Percentiles rank a stretch among this genome's conserved stretches.
phyloP scores from a whole-genome alignment of 2,797 vertebrate genomes.

The Natrix natrix region DNA sequence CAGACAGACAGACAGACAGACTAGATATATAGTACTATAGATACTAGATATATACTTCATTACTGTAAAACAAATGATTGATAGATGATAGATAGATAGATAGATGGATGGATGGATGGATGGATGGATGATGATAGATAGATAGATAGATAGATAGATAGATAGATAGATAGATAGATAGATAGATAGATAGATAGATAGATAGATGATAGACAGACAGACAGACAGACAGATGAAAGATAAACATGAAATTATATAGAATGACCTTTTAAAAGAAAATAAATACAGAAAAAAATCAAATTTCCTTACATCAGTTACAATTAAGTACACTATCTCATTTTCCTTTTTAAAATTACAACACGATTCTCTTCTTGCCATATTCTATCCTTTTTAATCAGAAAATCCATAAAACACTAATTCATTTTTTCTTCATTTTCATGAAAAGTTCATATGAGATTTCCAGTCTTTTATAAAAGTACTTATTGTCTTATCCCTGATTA shows the following conservation, averaged over 20 bases:
- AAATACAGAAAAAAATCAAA: neutral
- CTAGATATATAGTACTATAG: too few relatives aligned
- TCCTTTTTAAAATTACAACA: neutral
- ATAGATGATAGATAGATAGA: neutral
- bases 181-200: neutral
- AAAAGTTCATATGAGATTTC: neutral
- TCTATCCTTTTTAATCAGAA: neutral
- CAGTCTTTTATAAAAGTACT: neutral
- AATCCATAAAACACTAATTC: neutral
- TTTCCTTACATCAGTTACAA: neutral
- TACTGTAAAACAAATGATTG: too few relatives aligned
- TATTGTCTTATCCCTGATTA: neutral
- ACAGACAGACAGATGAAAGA: neutral
- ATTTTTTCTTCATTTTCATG: neutral
- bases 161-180: too few relatives aligned
- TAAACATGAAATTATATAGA: neutral
- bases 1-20: too few relatives aligned
- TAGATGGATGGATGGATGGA: neutral
- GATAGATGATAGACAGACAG: neutral
- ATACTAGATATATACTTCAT: neutral
- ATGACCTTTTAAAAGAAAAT: neutral
- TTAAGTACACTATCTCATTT: neutral
- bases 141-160: neutral
- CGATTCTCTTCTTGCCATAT: neutral
- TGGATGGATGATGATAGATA: neutral